Percentiles rank a stretch among this genome's conserved stretches.
These are phyloP conservation scores for Streptopelia turtur DNA, from an alignment of 2,797 vertebrate genomes.

Conservation along the genomic window DNA sequence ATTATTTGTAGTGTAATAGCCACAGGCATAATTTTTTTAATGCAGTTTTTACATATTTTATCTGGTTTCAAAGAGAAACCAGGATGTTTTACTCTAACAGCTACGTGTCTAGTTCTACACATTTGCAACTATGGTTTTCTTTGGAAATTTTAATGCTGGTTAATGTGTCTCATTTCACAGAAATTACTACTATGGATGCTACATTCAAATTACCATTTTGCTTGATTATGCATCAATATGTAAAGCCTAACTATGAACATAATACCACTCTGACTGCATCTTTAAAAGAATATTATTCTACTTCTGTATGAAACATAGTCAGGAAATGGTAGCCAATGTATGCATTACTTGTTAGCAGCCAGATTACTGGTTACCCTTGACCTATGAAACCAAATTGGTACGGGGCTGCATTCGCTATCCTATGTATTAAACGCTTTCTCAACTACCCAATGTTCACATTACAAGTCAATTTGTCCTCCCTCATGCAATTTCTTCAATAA, in stretches of 20 bases:
- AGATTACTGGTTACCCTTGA: background rate
- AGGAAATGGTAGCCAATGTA: background rate
- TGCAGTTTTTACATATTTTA: background rate
- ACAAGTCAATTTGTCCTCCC: background rate
- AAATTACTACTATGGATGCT: background rate
- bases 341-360: background rate
- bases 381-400: background rate
- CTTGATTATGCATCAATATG: background rate
- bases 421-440: background rate
- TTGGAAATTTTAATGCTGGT: background rate
- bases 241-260: background rate
- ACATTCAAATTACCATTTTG: background rate
- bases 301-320: background rate
- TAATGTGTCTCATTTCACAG: background rate
- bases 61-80: background rate
- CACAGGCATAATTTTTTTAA: background rate
- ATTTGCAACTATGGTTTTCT: background rate
- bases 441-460: background rate
- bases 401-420: background rate
- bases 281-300: background rate
- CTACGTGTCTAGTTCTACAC: background rate
- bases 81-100: background rate
- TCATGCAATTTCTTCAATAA: background rate
- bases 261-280: background rate
- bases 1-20: background rate